Percentiles rank a stretch among this genome's conserved stretches.
These are phyloP conservation scores for Drosophila anomelani DNA, from an alignment of 2,888 invertebrate species.

Conservation along the genomic window DNA sequence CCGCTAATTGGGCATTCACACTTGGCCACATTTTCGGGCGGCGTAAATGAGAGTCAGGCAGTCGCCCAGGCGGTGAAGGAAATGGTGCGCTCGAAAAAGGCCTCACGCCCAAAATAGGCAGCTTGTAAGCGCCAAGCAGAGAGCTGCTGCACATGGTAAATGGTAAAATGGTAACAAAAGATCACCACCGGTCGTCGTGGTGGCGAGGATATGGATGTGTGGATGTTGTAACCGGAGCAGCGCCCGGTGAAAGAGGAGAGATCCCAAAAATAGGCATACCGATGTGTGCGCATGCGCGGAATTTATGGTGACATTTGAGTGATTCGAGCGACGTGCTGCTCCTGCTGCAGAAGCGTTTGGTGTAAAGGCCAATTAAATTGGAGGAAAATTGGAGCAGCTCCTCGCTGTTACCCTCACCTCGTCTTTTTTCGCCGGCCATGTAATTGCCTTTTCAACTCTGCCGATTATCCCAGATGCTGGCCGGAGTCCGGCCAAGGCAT, in stretches of 20 bases:
- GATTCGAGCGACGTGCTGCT: constrained; percentile 76
- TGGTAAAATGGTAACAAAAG: constrained; percentile 70
- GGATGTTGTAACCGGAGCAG: constrained; percentile 54
- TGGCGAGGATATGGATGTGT: constrained; percentile 22
- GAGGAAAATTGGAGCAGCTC: constrained; percentile 72
- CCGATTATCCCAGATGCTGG: constrained; percentile 76
- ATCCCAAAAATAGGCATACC: constrained; percentile 77
- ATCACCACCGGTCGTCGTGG: constrained; percentile 6
- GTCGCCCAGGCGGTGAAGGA: constrained; percentile 20
- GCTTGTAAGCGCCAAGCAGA: constrained; percentile 74
- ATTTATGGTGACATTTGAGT: constrained; percentile 82
- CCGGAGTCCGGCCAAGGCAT: constrained; percentile 44
- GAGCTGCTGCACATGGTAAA: constrained; percentile 50
- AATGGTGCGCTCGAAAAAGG: constrained; percentile 59
- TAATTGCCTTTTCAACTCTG: constrained; percentile 78
- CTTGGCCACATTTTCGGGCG: constrained; percentile 72
- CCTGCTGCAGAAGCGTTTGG: constrained; percentile 56
- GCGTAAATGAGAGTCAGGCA: constrained; percentile 67
- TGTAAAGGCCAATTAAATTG: constrained; percentile 77
- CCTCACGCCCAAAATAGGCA: constrained; percentile 81
- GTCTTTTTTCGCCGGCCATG: constrained; percentile 56
- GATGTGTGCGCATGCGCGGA: constrained; percentile 81
- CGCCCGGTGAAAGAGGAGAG: constrained; percentile 37
- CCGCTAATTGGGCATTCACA: constrained; percentile 79
- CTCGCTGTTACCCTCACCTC: constrained; percentile 30